Evolutionary conservation across 2,888 invertebrate species (phyloP).

Genomic region (Leptura quadrifasciata): DNA sequence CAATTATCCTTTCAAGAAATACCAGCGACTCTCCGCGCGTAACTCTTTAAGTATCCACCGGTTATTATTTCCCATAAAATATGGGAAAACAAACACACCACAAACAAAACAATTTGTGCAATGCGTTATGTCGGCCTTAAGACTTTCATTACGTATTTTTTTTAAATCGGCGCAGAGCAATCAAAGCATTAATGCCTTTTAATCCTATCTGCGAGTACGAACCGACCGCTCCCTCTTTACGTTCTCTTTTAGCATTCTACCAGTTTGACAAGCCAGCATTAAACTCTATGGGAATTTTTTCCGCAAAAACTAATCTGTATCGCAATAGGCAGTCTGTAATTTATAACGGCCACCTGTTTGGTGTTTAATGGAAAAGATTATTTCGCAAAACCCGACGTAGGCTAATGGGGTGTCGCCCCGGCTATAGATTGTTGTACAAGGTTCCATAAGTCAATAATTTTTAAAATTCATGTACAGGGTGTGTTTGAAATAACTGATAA

Average conservation of each 20-base stretch:
- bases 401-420: background rate
- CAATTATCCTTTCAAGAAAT: background rate
- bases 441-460: background rate
- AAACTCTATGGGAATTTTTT: conserved; percentile 1
- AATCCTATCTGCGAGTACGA: conserved; percentile 15
- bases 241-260: conserved; percentile 32
- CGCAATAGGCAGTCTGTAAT: conserved; percentile 17
- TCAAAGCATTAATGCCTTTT: conserved; percentile 23
- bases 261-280: background rate
- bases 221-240: conserved; percentile 23
- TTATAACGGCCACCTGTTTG: conserved; percentile 23
- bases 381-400: conserved; percentile 9
- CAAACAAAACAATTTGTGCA: conserved; percentile 20
- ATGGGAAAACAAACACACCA: background rate
- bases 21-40: background rate
- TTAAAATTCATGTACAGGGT: too few species aligned
- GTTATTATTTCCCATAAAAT: conserved; percentile 15
- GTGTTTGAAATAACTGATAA: too few species aligned
- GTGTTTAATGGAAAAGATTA: conserved; percentile 16
- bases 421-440: conserved; percentile 3
- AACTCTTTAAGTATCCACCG: conserved; percentile 2
- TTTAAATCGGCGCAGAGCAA: conserved; percentile 13
- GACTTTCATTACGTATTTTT: conserved; percentile 25
- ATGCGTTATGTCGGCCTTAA: conserved; percentile 18
- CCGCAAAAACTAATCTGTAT: conserved; percentile 12